Base-by-base conservation (phyloP, 2,797 vertebrate genomes). In the Nannoperca obscura region DNA sequence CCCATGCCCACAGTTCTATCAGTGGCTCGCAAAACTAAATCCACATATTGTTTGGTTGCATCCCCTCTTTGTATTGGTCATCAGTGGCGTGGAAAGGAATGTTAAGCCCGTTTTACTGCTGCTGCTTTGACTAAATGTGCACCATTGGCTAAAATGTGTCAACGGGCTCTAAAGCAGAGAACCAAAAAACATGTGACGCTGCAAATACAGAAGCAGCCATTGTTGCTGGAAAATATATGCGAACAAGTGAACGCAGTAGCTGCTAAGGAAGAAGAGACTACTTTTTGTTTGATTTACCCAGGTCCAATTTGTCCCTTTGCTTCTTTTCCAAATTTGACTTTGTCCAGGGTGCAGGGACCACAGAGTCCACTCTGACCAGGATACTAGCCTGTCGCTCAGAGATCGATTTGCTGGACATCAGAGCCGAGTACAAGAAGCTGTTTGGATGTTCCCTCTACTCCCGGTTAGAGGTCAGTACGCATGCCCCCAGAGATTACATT, bases 331-430 rank as follows among this genome's bases (percentile, higher is more conserved):
- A 52, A 34, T 40, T n/a, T 30, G 5, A 8, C 2, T 50, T 50
- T 58, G 1, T 78, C 72, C 85, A 98, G 97, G 97, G 97, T 7
- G 61, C 79, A 3, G 97, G 97, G 24, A 97, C 97, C 17, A 94
- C 96, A 10, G 97, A 98, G 88, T 93, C 91, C 52, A 92, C 83
- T 40, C 85, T 98, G 76, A 97, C 92, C 68, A 95, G 97, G 89
- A 96, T 97, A 57, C 73, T 97, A 14, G 95, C 96, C 63, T 92
- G 95, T 78, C 95, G 97, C 67, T 96, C 97, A 2, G 97, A 98
- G 89, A 91, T 95, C 0, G 97, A 98, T 86, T 85, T 98, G 85
- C 34, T 95, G 93, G 97, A 98, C 88, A 96, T 98, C 86, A 95
- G 91, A 90, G 83, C 88, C 0, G 96, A 97, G 82, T 98, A 96